Percentiles rank a stretch among this genome's conserved stretches.
Evolutionary conservation across 1,140 invertebrate genomes (phyloP).

Genomic region (Aricia agestis): DNA sequence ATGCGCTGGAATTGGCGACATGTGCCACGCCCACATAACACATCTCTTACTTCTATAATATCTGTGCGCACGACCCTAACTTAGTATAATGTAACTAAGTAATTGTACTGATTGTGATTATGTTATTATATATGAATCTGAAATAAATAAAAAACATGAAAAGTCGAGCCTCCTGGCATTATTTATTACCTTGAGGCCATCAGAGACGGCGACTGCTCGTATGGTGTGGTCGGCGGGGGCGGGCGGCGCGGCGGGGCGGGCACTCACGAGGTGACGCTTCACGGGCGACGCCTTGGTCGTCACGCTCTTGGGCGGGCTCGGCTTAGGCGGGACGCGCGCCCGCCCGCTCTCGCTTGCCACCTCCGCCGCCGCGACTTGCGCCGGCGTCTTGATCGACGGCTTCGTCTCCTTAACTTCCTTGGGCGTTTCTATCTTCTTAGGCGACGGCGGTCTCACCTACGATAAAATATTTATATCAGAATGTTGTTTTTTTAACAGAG

Average conservation of each 20-base stretch:
- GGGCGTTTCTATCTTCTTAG: conserved; percentile 36
- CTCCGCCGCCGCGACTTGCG: conserved; percentile 40
- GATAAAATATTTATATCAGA: background rate
- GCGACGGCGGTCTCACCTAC: conserved; percentile 29
- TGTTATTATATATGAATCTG: no score
- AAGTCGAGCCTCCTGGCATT: no score
- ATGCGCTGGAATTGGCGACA: no score
- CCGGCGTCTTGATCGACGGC: conserved; percentile 27
- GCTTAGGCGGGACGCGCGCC: conserved; percentile 23
- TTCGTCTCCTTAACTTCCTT: conserved; percentile 26
- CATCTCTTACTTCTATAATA: no score
- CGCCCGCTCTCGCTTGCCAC: conserved; percentile 26
- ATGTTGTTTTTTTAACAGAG: background rate
- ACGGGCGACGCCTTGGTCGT: conserved; percentile 44
- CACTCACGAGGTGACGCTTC: conserved; percentile 59
- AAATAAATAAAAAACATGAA: no score
- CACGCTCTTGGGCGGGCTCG: conserved; percentile 23
- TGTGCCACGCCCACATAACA: no score
- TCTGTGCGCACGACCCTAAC: no score
- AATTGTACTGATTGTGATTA: no score
- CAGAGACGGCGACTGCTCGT: conserved; percentile 52
- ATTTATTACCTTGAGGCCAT: conserved; percentile 60
- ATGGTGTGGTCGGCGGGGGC: conserved; percentile 21
- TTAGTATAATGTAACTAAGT: no score
- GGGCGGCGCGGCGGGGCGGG: conserved; percentile 34